These are phyloP conservation scores for Melanotaenia nigrans DNA, from an alignment of 2,797 vertebrate genomes.

Conservation along the genomic window DNA sequence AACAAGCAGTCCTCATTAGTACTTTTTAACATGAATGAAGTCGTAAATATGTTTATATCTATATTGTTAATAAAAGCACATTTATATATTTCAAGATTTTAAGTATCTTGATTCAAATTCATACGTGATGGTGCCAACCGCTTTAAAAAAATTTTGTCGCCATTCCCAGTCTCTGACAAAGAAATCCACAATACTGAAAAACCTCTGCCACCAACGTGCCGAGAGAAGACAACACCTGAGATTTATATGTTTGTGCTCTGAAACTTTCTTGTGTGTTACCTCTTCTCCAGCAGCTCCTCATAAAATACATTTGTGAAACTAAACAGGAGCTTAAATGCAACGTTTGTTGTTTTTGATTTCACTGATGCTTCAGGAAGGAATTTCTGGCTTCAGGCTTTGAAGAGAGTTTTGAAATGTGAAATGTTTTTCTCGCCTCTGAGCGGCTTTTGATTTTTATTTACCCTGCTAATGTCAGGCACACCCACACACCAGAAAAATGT, in stretches of 20 bases:
- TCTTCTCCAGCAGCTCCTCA: constrained; percentile 50
- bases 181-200: constrained; percentile 29
- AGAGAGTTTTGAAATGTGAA: constrained; percentile 70
- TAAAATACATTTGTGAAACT: constrained; percentile 72
- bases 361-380: constrained; percentile 69
- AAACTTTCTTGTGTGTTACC: constrained; percentile 56
- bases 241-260: constrained; percentile 45
- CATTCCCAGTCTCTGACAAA: constrained; percentile 54
- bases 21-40: constrained; percentile 11
- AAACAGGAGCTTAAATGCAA: constrained; percentile 73
- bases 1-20: constrained; percentile 32
- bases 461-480: constrained; percentile 54
- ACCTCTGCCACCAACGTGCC: not conserved
- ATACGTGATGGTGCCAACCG: constrained; percentile 9
- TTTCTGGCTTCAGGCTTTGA: constrained; percentile 77
- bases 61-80: no score
- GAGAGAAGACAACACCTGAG: not conserved
- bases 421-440: constrained; percentile 63
- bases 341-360: constrained; percentile 79
- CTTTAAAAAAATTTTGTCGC: constrained; percentile 53
- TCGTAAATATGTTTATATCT: not conserved
- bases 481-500: constrained; percentile 52
- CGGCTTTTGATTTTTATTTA: constrained; percentile 72
- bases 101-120: constrained; percentile 10
- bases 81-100: not conserved